Base-by-base conservation (phyloP, 1,140 invertebrate genomes). In the Carposina sasakii region DNA sequence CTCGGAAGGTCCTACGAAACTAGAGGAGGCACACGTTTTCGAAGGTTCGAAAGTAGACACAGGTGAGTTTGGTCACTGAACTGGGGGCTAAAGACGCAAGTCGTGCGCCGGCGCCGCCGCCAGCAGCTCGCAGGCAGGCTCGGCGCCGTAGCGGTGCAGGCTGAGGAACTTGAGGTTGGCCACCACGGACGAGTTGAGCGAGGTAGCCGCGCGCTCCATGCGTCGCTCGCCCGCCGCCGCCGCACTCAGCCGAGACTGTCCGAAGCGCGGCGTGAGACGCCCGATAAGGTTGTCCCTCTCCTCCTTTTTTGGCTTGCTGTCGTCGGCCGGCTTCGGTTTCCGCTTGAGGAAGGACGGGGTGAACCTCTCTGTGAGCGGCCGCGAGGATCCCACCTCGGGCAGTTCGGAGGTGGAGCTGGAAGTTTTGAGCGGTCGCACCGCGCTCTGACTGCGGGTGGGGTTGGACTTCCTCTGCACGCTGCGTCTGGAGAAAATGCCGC, bases 381-480 rank as follows among this genome's bases (percentile, higher is more conserved):
- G 66, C 52, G 81, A 76, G 44, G 71, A 43, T 1, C 65, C 70
- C 5, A 66, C 65, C 41, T 79, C 76, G 48, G 72, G 68, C 4
- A 77, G 72, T 54, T 81, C 78, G 3, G 76, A 81, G 21, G 74
- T 81, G 10, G 77, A 82, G 52, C 64, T 81, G 10, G 76, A 81
- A 0, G 72, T 77, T 30, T 79, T 77, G 4, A 85, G 36, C 4
- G 75, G 64, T 33, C 71, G 71, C 28, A 73, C 67, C 1, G 72
- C 57, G 39, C 48, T 60, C 41, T 77, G 75, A 1, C 71, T 72
- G 51, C 84, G 81, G 39, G 70, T 83, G 1, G 84, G 84, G 48
- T 84, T 85, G 12, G 84, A 86, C 58, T 85, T 86, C 10, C 82
- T 67, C 45, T 85, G 82, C 15, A 74, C 61, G 41, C 73, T 81